Conservation (phyloP, 2,113 vertebrate species). For the Toxotes chatareus region DNA sequence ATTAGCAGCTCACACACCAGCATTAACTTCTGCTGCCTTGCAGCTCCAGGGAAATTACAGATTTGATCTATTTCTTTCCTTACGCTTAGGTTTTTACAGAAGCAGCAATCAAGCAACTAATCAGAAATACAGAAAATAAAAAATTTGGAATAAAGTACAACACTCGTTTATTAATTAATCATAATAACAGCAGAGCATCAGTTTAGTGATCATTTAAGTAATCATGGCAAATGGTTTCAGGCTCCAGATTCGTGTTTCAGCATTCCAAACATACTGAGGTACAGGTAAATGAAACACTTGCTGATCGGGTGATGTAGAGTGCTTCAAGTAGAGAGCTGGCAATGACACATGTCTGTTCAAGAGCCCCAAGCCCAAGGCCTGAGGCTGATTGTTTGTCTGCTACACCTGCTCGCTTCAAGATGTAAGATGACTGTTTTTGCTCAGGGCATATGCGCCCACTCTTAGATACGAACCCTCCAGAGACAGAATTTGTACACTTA, state of each 20-base stretch:
- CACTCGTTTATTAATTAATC: neutral
- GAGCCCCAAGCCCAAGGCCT: slow-evolving; percentile 35
- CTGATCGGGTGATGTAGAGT: slow-evolving; percentile 49
- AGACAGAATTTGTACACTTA: neutral
- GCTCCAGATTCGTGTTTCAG: slow-evolving; percentile 7
- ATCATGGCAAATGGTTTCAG: neutral
- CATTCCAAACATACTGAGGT: slow-evolving; percentile 25
- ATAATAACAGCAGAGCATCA: neutral
- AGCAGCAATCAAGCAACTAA: neutral
- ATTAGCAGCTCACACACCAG: neutral
- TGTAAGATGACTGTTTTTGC: slow-evolving; percentile 16
- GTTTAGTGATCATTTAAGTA: neutral
- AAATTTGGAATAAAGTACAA: neutral
- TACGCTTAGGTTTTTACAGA: neutral
- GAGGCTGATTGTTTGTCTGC: slow-evolving; percentile 64
- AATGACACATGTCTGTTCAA: slow-evolving; percentile 77
- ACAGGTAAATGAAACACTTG: slow-evolving; percentile 34
- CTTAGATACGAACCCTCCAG: neutral
- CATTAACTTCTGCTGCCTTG: neutral
- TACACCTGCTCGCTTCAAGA: slow-evolving; percentile 64
- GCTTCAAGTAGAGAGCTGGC: slow-evolving; percentile 73
- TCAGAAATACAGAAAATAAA: neutral
- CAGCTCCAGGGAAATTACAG: neutral
- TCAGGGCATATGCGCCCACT: neutral
- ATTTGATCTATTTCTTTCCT: neutral